phyloP scores from a whole-genome alignment of 2,888 invertebrate genomes.

The Mythimna loreyi region DNA sequence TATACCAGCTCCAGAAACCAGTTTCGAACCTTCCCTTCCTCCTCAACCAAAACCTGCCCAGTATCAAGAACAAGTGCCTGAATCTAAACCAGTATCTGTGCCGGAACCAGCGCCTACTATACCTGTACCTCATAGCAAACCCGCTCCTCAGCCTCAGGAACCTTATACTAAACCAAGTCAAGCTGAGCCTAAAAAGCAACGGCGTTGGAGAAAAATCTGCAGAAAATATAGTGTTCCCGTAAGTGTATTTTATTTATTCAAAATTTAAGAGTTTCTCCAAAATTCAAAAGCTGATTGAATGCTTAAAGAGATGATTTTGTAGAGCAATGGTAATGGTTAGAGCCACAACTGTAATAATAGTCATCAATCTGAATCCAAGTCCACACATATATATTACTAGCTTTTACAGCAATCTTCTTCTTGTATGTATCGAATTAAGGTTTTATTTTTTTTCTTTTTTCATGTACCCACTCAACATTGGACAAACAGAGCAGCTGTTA shows the following conservation, averaged over 20 bases:
- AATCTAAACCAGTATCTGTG: background rate
- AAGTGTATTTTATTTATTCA: background rate
- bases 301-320: background rate
- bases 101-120: background rate
- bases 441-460: no score
- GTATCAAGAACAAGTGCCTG: rapidly evolving
- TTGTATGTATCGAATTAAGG: no score
- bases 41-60: background rate
- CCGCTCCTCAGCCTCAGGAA: background rate
- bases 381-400: no score
- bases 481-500: no score
- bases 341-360: no score
- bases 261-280: no score
- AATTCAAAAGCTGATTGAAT: background rate
- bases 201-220: background rate
- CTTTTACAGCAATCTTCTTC: no score
- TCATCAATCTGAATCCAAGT: no score
- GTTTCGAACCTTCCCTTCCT: no score
- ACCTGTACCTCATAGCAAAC: background rate
- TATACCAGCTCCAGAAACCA: background rate
- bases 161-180: no score
- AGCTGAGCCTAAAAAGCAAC: background rate
- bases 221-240: background rate
- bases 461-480: no score
- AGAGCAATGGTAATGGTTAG: background rate